Evolutionary conservation across 2,888 invertebrate species (phyloP).

Genomic region (Dascillus cervinus): DNA sequence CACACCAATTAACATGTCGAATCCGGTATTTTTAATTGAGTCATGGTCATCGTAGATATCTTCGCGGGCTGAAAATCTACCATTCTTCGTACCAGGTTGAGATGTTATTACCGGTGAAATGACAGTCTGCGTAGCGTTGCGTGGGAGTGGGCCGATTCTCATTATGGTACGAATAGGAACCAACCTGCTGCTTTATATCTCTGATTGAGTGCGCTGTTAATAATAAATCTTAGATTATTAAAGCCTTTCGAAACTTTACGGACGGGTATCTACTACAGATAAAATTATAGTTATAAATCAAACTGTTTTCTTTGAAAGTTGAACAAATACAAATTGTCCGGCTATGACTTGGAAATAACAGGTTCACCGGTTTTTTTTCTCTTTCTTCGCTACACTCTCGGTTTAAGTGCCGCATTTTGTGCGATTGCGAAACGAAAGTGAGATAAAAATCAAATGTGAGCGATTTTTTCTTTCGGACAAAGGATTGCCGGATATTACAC

Average conservation of each 20-base stretch:
- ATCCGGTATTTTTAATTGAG: constrained; percentile 24
- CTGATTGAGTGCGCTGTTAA: constrained; percentile 25
- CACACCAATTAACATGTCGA: constrained; percentile 25
- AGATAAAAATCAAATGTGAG: too few relatives aligned
- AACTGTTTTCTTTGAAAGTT: constrained; percentile 24
- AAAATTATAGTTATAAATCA: constrained; percentile 34
- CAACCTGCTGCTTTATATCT: constrained; percentile 32
- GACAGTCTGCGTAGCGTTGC: constrained; percentile 9
- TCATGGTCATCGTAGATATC: constrained; percentile 23
- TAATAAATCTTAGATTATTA: constrained; percentile 29
- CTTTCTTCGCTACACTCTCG: too few relatives aligned
- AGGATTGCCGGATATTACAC: too few relatives aligned
- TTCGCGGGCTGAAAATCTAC: constrained; percentile 12
- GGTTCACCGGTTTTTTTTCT: too few relatives aligned
- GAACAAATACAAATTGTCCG: constrained; percentile 11
- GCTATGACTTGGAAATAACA: neutral
- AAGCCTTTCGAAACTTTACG: constrained; percentile 29
- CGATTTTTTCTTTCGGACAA: too few relatives aligned
- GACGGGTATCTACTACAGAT: constrained; percentile 25
- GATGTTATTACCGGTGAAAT: constrained; percentile 27
- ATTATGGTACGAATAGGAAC: constrained; percentile 26
- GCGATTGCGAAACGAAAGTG: too few relatives aligned
- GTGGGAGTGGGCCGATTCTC: constrained; percentile 30
- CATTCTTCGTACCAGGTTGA: constrained; percentile 21
- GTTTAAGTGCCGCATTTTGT: too few relatives aligned